Evolutionary conservation across 2,113 vertebrate species (phyloP).

Genomic region (Stigmatopora argus): DNA sequence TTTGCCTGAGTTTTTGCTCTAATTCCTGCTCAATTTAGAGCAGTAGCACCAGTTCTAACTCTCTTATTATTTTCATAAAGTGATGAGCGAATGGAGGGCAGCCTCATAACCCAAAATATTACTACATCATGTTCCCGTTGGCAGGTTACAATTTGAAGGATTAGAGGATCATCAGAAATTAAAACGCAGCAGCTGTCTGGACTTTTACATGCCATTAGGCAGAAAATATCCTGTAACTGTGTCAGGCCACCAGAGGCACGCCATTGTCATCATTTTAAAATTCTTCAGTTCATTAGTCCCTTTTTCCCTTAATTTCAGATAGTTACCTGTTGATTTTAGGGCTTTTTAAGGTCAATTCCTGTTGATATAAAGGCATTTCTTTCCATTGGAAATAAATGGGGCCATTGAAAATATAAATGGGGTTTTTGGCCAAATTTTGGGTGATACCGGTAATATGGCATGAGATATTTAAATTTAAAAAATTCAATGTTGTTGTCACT

Average conservation of each 20-base stretch:
- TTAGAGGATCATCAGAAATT: constrained; percentile 58
- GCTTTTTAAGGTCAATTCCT: no score
- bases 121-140: constrained; percentile 32
- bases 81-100: constrained; percentile 18
- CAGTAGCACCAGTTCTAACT: constrained; percentile 20
- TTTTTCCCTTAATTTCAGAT: no score
- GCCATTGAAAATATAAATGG: no score
- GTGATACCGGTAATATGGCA: no score
- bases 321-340: no score
- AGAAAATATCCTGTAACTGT: constrained; percentile 11
- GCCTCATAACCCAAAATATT: constrained; percentile 21
- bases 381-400: no score
- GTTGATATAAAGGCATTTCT: no score
- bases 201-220: constrained; percentile 25
- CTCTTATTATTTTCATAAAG: constrained; percentile 9
- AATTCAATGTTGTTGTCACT: no score
- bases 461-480: no score
- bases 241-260: background rate
- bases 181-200: constrained; percentile 33
- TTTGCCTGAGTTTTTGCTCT: constrained; percentile 30
- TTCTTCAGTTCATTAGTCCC: no score
- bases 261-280: background rate
- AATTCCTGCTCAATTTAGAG: constrained; percentile 29
- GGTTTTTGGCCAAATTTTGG: no score
- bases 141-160: constrained; percentile 34